A percentile compares a stretch with the other conserved stretches of the same genome.
These are phyloP conservation scores for Uromys caudimaculatus DNA, from an alignment of 2,797 vertebrate genomes.

Conservation along the genomic window DNA sequence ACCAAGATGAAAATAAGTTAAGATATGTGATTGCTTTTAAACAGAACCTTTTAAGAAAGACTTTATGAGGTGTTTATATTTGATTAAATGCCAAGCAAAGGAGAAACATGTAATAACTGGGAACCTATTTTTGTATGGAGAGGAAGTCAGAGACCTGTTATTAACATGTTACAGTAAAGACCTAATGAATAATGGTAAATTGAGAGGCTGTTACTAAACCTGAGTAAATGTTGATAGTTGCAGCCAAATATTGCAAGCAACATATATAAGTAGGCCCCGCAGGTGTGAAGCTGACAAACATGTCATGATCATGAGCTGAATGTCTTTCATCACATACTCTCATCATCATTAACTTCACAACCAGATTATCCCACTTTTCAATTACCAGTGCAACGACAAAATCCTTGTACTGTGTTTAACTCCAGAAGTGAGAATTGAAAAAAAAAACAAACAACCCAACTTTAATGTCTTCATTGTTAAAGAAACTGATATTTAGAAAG, in stretches of 20 bases:
- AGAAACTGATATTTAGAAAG: neutral
- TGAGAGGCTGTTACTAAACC: neutral
- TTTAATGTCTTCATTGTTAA: neutral
- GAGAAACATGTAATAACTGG: neutral
- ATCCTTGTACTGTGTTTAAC: neutral
- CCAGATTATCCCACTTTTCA: neutral
- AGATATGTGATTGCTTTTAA: conserved; percentile 8
- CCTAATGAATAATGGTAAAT: neutral
- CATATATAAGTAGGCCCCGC: neutral
- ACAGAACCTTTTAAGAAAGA: neutral
- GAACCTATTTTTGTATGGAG: neutral
- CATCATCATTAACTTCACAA: neutral
- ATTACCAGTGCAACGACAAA: neutral
- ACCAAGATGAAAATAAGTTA: conserved; percentile 34
- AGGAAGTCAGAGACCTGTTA: neutral
- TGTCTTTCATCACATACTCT: neutral
- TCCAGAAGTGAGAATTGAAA: neutral
- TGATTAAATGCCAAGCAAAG: neutral
- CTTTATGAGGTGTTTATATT: conserved; percentile 29
- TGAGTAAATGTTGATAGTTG: neutral
- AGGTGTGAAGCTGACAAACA: neutral
- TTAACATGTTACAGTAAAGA: neutral
- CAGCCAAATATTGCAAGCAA: neutral
- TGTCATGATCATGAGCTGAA: neutral
- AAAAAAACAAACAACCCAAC: neutral